Conservation (phyloP, 1,140 invertebrate species). For the Trichonephila clavata region DNA sequence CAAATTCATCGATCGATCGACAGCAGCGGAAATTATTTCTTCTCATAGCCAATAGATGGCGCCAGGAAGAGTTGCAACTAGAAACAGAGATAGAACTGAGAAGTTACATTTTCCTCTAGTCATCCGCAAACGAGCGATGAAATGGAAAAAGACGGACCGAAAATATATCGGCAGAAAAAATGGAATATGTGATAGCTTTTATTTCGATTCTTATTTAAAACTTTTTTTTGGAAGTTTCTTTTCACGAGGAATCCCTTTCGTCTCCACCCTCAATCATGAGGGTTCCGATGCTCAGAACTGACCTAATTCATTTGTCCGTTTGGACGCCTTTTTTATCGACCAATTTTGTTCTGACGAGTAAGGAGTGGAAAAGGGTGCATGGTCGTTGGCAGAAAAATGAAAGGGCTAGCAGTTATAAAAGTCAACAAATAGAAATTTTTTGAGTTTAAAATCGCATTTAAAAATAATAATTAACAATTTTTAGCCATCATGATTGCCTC, state of each 20-base stretch:
- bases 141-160: too few species aligned
- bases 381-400: too few species aligned
- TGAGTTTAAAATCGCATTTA: too few species aligned
- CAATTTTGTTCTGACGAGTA: not conserved
- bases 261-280: not conserved
- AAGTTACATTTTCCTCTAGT: constrained; percentile 26
- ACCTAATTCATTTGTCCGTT: constrained; percentile 72
- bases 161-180: too few species aligned
- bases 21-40: constrained; percentile 48
- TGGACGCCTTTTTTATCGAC: constrained; percentile 40
- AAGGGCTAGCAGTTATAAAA: too few species aligned
- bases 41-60: constrained; percentile 55
- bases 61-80: not conserved
- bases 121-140: constrained; percentile 20
- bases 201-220: not conserved
- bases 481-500: too few species aligned
- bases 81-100: not conserved
- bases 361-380: too few species aligned
- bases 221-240: not conserved
- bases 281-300: constrained; percentile 24
- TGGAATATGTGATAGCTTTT: not conserved
- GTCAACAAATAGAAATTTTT: not conserved
- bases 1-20: constrained; percentile 74
- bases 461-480: too few species aligned
- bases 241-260: not conserved